These are phyloP conservation scores for Hipposideros larvatus DNA, from an alignment of 2,797 vertebrate genomes.

Conservation along the genomic window DNA sequence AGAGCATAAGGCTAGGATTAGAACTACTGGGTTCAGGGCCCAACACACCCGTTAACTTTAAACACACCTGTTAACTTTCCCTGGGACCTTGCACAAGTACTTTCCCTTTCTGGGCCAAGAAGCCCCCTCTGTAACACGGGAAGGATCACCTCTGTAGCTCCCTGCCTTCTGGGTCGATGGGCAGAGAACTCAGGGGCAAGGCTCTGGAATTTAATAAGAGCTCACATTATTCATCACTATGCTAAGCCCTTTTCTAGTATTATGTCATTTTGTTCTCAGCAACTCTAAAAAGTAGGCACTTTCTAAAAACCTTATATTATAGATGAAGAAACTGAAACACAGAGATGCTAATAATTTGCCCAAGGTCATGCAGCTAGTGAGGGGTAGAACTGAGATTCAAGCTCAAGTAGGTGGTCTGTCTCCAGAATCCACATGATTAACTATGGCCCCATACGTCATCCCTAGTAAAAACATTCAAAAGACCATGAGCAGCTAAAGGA, in stretches of 20 bases:
- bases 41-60: not conserved
- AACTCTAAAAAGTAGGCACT: not conserved
- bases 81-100: not conserved
- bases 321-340: slow-evolving; percentile 11
- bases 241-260: not conserved
- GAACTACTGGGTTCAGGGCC: not conserved
- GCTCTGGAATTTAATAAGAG: not conserved
- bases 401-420: not conserved
- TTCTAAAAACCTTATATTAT: not conserved
- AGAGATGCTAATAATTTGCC: not conserved
- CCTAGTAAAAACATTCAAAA: not conserved
- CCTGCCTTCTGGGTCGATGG: not conserved
- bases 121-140: not conserved
- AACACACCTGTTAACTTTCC: not conserved
- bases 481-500: not conserved
- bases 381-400: not conserved
- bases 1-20: not conserved
- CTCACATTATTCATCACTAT: not conserved
- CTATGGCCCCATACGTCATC: not conserved
- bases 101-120: not conserved
- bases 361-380: not conserved
- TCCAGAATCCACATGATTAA: not conserved
- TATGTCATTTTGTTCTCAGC: not conserved
- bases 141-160: not conserved
- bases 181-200: not conserved